A percentile compares a stretch with the other conserved stretches of the same genome.
phyloP scores from a whole-genome alignment of 2,888 invertebrate species.

The Cheilosia grossa region DNA sequence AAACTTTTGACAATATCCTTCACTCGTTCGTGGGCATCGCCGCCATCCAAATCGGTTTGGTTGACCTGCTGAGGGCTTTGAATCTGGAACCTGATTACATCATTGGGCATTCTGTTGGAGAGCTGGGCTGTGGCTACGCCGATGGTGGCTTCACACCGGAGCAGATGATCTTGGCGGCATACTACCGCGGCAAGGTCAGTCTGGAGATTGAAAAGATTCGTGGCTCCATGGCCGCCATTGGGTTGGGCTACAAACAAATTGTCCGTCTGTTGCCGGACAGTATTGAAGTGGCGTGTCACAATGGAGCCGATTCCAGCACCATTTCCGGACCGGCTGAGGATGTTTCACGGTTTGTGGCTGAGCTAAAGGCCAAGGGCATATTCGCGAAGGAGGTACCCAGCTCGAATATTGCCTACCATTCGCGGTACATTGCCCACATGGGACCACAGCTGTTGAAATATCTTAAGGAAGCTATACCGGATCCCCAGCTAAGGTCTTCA shows the following conservation, averaged over 20 bases:
- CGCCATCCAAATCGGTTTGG: constrained; percentile 86
- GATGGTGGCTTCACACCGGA: constrained; percentile 95
- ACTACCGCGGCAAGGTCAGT: constrained; percentile 91
- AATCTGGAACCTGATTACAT: constrained; percentile 89
- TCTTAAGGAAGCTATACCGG: constrained; percentile 86
- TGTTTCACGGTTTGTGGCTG: constrained; percentile 87
- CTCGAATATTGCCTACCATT: constrained; percentile 95
- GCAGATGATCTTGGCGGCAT: constrained; percentile 93
- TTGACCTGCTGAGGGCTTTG: constrained; percentile 86
- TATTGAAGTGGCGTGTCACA: constrained; percentile 94
- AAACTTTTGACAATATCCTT: constrained; percentile 86
- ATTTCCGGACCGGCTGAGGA: constrained; percentile 92
- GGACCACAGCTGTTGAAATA: constrained; percentile 88
- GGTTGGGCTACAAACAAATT: constrained; percentile 86
- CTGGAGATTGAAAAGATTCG: constrained; percentile 87
- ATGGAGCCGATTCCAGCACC: constrained; percentile 93
- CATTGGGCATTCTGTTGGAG: constrained; percentile 96
- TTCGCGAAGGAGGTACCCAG: constrained; percentile 93
- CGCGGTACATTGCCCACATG: constrained; percentile 89
- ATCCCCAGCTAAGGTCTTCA: constrained; percentile 87
- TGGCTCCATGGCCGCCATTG: constrained; percentile 96
- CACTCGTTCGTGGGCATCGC: constrained; percentile 90
- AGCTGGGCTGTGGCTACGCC: constrained; percentile 97
- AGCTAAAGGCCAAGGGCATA: constrained; percentile 88
- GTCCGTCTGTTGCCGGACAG: constrained; percentile 87